These are phyloP conservation scores for Nomada fabriciana DNA, from an alignment of 2,888 invertebrate species.

Conservation along the genomic window DNA sequence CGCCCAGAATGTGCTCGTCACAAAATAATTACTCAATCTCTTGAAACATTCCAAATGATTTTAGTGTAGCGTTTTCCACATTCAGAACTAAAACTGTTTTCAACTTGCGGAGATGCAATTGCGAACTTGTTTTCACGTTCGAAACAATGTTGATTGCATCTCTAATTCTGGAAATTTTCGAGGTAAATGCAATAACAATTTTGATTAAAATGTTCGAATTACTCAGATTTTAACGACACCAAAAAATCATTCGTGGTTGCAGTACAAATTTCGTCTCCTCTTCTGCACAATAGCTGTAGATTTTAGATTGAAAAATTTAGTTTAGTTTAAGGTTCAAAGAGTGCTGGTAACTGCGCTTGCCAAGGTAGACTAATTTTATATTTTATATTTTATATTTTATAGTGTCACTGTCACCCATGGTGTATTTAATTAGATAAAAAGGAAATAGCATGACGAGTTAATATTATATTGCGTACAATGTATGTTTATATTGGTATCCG, in stretches of 20 bases:
- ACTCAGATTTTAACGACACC: neutral
- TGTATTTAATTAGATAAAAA: neutral
- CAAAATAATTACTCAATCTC: too few species aligned
- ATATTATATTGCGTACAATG: neutral
- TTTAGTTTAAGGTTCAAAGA: too few species aligned
- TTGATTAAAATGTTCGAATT: neutral
- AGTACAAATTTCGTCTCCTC: slow-evolving; percentile 20
- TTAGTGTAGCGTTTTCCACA: too few species aligned
- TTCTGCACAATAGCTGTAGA: too few species aligned
- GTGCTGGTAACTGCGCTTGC: neutral
- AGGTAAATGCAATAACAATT: neutral
- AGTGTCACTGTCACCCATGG: neutral
- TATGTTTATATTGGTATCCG: neutral
- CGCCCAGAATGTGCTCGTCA: too few species aligned
- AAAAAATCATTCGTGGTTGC: neutral
- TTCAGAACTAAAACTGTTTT: neutral
- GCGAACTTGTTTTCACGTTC: neutral
- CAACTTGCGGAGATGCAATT: neutral
- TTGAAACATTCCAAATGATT: neutral
- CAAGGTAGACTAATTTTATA: neutral
- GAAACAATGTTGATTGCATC: slow-evolving; percentile 1
- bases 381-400: neutral
- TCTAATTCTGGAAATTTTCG: neutral
- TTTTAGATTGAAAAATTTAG: too few species aligned
- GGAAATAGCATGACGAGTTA: neutral